phyloP scores from a whole-genome alignment of 2,888 invertebrate genomes.

The Siphlonurus alternatus region DNA sequence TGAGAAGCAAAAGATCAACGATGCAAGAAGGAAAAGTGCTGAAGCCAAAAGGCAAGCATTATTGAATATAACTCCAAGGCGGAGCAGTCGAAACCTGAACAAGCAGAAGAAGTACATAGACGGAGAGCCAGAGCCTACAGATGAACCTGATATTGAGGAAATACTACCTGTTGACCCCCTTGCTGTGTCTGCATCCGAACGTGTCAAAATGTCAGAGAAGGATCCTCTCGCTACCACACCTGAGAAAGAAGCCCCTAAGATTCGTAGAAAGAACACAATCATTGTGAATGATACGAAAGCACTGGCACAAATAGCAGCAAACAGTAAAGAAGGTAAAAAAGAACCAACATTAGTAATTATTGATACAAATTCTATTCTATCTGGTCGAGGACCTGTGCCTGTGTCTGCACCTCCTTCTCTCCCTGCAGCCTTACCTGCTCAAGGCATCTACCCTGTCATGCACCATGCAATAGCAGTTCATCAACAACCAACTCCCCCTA shows the following conservation, averaged over 20 bases:
- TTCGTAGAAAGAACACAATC: conserved; percentile 31
- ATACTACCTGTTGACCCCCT: conserved; percentile 40
- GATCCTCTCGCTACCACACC: conserved; percentile 10
- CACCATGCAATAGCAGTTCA: background rate
- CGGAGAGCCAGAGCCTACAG: conserved; percentile 18
- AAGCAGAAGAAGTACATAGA: conserved; percentile 34
- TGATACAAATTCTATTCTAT: conserved; percentile 54
- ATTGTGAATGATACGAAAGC: conserved; percentile 55
- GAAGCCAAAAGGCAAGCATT: conserved; percentile 16
- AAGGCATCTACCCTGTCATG: conserved; percentile 39
- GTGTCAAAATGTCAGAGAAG: conserved; percentile 22
- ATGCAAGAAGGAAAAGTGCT: conserved; percentile 17
- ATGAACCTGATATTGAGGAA: conserved; percentile 47
- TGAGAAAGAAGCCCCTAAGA: conserved; percentile 10
- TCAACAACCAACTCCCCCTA: background rate
- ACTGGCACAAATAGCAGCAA: conserved; percentile 49
- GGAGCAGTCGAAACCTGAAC: conserved; percentile 39
- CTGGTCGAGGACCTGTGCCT: conserved; percentile 41
- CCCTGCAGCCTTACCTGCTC: conserved; percentile 28
- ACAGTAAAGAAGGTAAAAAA: conserved; percentile 41
- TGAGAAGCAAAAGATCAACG: conserved; percentile 11
- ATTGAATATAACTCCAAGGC: conserved; percentile 28
- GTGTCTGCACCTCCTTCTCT: conserved; percentile 19
- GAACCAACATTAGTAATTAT: conserved; percentile 63
- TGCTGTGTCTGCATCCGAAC: conserved; percentile 27